Base-by-base conservation (phyloP, 2,888 invertebrate species). In the Trachelus troglodyta region DNA sequence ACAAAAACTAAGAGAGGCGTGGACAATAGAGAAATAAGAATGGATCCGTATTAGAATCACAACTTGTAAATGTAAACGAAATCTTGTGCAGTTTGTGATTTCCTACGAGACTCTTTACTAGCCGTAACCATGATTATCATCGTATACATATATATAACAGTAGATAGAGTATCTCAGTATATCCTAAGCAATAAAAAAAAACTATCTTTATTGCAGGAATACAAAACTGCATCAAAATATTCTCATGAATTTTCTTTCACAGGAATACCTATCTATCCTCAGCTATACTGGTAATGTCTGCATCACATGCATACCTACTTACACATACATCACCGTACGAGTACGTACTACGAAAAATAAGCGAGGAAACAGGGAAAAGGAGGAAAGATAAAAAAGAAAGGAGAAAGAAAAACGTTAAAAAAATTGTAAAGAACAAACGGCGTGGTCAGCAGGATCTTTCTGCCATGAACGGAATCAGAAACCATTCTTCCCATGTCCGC, bases 401-500 rank as follows among this genome's bases (percentile, higher is more conserved):
- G 23, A 56, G 40, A 9, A 56, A 56, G 40, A 56, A 56, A 40
- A 56, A 56, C 40, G 40, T 56, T 35, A 35, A 35, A 56, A 56
- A 56, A 56, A 56, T 23, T 15, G 40, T 56, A 23, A 23, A 56
- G 40, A 56, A 56, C 40, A 56, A 87, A 85, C 83, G 82, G 83
- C 86, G 73, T 81, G 85, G 85, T 86, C 88, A 85, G 85, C 87
- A 86, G 82, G 84, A 85, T 80, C 83, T 81, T 87, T 85, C 83
- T 81, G 81, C 37, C 83, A 76, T 81, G 82, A 86, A 85, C 83
- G 82, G 85, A 87, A 88, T 87, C 85, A 86, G 86, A 84, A 82
- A 75, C 86, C 80, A 87, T 88, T 88, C 86, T 88, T 86, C 84
- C 80, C 34, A 76, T 76, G 80, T 77, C 81, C 81, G 80, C 84